Evolutionary conservation across 92 coral and sea anemone genomes (phyloP), one percentile per base, ranked within the genome.

Genomic region (Micromussa lordhowensis): DNA sequence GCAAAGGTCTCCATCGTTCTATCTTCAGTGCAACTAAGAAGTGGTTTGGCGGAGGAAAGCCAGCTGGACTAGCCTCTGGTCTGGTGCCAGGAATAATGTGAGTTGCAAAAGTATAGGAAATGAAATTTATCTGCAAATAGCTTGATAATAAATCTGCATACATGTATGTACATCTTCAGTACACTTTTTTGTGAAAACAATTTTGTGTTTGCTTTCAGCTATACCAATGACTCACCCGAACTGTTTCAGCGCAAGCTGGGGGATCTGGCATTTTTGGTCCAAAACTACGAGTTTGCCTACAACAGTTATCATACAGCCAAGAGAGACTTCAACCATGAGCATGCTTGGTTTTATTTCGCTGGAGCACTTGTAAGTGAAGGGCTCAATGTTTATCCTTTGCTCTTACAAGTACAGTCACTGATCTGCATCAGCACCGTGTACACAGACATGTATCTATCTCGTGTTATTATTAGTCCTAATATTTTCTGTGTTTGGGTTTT

Each of bases 21-120:
- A 84, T 96, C 68, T 97, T 97, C 86, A 89, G 95, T 71, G 99
- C 98, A 24, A 95, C 99, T 40, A 97, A 91, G 85, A 97, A 97
- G 78, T 97, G 99, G 99, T 97, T 97, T 86, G 96, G 99, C 28
- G 99, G 98, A 36, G 98, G 99, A 24, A 96, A 96, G 44, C 99
- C 99, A 26, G 93, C 96, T 55, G 99, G 99, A 76, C 95, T 95
- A 31, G 95, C 98, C 68, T 88, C 97, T 68, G 96, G 98, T 57
- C 93, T 95, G 19, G 98, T 97, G 76, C 99, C 99, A 64, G 99
- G 99, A 71, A 97, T 97, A 31, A 93, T 97, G 99, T 97, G 81
- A 88, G 98, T 8, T 44, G 51, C 51, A 44, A 13, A 5, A 13
- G 10, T 11, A 44, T 9, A 5, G 0, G 10, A 0, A 44, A 44